Percentiles rank a stretch among this genome's conserved stretches.
These are phyloP conservation scores for Agrotis puta DNA, from an alignment of 2,888 invertebrate genomes.

Conservation along the genomic window DNA sequence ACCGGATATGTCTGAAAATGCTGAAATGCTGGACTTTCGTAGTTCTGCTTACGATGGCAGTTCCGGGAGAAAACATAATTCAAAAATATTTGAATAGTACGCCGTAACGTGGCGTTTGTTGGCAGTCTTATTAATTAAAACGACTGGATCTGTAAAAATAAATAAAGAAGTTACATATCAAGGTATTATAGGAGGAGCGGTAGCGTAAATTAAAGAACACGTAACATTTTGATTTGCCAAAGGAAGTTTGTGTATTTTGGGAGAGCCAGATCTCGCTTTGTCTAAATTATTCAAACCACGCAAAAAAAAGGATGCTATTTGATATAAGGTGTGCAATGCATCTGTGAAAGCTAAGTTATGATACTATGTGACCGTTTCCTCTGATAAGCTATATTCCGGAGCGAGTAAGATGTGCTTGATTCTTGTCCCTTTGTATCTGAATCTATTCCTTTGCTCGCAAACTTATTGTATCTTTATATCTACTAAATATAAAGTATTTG, in stretches of 20 bases:
- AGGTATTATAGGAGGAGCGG: no score
- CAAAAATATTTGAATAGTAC: not conserved
- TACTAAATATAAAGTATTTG: constrained; percentile 19
- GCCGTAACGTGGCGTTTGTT: not conserved
- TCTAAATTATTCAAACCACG: not conserved
- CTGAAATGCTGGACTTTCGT: not conserved
- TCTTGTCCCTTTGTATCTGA: not conserved
- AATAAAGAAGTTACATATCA: not conserved
- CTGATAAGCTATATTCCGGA: no score
- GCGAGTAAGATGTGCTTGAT: no score
- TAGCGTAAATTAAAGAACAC: no score
- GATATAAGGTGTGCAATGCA: no score
- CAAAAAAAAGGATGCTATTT: no score
- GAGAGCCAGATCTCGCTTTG: not conserved
- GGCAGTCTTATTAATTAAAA: not conserved
- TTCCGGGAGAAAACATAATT: not conserved
- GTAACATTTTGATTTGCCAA: not conserved
- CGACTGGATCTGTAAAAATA: not conserved
- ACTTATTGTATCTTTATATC: not conserved
- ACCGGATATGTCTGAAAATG: not conserved
- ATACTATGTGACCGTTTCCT: no score
- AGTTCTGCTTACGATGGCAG: not conserved
- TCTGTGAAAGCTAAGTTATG: no score
- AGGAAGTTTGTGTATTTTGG: not conserved
- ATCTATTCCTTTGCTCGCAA: not conserved